A percentile compares a stretch with the other conserved stretches of the same genome.
These are phyloP conservation scores for Watsonalla binaria DNA, from an alignment of 2,888 invertebrate genomes.

Conservation along the genomic window DNA sequence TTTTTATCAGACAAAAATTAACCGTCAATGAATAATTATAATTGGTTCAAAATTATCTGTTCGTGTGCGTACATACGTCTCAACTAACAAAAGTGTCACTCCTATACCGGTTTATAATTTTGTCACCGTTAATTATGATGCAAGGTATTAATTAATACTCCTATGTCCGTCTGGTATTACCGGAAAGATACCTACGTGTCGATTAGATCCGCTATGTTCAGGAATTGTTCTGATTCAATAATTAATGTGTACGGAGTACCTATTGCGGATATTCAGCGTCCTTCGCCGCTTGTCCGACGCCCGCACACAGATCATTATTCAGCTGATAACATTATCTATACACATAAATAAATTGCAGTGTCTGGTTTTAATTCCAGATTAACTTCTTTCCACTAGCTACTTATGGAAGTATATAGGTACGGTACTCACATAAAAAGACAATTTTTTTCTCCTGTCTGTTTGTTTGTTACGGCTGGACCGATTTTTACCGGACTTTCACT, in stretches of 20 bases:
- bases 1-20: too few relatives aligned
- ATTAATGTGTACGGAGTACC: slow-evolving; percentile 64
- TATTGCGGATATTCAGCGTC: slow-evolving; percentile 58
- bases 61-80: background rate
- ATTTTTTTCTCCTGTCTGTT: too few relatives aligned
- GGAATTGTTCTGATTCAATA: slow-evolving; percentile 64
- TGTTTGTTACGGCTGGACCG: too few relatives aligned
- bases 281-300: slow-evolving; percentile 33
- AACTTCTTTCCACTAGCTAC: too few relatives aligned
- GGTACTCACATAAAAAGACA: too few relatives aligned
- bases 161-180: slow-evolving; percentile 28
- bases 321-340: slow-evolving; percentile 25
- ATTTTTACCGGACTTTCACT: too few relatives aligned
- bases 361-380: too few relatives aligned
- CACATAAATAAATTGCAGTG: too few relatives aligned
- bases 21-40: too few relatives aligned
- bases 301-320: slow-evolving; percentile 35
- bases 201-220: slow-evolving; percentile 57
- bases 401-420: too few relatives aligned
- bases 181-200: slow-evolving; percentile 4
- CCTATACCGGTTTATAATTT: slow-evolving; percentile 12
- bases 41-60: background rate
- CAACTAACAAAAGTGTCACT: background rate
- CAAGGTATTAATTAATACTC: slow-evolving; percentile 21
- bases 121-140: slow-evolving; percentile 4